phyloP scores from a whole-genome alignment of 2,888 invertebrate genomes.

The Theodoxus fluviatilis region DNA sequence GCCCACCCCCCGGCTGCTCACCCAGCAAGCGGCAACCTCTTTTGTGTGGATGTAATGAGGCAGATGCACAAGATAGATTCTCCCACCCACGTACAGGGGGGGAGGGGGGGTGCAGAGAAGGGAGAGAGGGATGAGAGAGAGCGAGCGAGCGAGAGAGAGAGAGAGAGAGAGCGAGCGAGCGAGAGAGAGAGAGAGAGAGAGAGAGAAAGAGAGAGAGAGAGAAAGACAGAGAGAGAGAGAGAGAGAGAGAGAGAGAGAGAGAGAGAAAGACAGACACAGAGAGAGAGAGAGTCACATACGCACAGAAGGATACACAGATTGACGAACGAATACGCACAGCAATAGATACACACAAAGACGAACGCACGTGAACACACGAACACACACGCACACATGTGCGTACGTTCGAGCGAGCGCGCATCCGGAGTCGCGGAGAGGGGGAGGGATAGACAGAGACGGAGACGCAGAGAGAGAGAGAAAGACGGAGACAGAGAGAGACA shows the following conservation, averaged over 20 bases:
- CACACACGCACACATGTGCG: not conserved
- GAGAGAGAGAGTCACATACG: not conserved
- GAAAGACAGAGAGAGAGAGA: constrained; percentile 27
- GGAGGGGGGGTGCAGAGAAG: not conserved
- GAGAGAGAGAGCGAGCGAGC: not conserved
- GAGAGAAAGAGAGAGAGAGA: constrained; percentile 29
- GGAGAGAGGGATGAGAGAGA: constrained; percentile 1
- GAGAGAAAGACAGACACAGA: not conserved
- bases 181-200: constrained; percentile 27
- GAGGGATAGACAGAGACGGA: not conserved
- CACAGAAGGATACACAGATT: too few species aligned
- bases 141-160: not conserved
- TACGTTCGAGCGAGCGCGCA: constrained; percentile 15
- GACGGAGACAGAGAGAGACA: constrained; percentile 7
- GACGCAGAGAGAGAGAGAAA: constrained; percentile 18
- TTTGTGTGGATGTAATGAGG: too few species aligned
- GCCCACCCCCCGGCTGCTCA: too few species aligned
- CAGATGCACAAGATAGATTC: too few species aligned
- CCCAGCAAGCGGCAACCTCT: too few species aligned
- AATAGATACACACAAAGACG: not conserved
- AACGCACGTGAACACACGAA: not conserved
- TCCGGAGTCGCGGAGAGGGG: not conserved
- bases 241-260: constrained; percentile 22
- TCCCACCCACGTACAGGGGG: not conserved
- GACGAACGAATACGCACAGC: not conserved